Base-by-base conservation (phyloP, 1,140 invertebrate genomes). In the Meloidogyne exigua region DNA sequence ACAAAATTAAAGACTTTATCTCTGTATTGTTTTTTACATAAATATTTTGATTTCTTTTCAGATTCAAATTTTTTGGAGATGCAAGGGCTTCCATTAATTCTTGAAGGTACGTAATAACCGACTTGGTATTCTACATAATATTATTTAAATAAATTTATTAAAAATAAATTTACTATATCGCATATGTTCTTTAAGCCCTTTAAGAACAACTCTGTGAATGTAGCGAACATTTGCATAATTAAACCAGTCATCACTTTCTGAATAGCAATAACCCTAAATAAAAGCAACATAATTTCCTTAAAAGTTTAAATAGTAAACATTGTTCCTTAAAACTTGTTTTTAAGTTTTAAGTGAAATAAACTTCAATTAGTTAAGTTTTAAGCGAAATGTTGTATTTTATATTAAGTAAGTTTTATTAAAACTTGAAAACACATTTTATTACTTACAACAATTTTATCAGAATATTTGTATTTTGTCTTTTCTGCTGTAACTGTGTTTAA, bases 1-100 rank as follows among this genome's bases (percentile, higher is more conserved):
- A 12, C n/a, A 64, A 72, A 72, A 36, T 25, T 39, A n/a, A 72
- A 72, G 9, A 72, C 49, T n/a, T 63, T 62, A 32, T 72, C 36
- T 21, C 23, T 49, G 9, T 57, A 12, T 32, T 26, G 21, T 66
- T 72, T 64, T 64, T 63, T 49, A 18, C 44, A 49, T 39, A 39
- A 39, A 39, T 39, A 39, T 39, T 39, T 39, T 9, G 3, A 39
- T 9, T 39, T 39, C 36, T 39, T 39, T 39, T 39, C 36, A 39
- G 0, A 39, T 39, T 39, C 36, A 39, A 39, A 39, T 39, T 39
- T 39, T 39, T 39, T 68, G 11, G 68, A 9, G 10, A 21, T n/a
- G n/a, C 71, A 72, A 18, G 21, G 3, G 3, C n/a, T 28, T 28
- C 21, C 67, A 15, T 12, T 18, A 39, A 32, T 72, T 36, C 32